phyloP scores from a whole-genome alignment of 2,888 invertebrate genomes.

The Mesoligia furuncula region DNA sequence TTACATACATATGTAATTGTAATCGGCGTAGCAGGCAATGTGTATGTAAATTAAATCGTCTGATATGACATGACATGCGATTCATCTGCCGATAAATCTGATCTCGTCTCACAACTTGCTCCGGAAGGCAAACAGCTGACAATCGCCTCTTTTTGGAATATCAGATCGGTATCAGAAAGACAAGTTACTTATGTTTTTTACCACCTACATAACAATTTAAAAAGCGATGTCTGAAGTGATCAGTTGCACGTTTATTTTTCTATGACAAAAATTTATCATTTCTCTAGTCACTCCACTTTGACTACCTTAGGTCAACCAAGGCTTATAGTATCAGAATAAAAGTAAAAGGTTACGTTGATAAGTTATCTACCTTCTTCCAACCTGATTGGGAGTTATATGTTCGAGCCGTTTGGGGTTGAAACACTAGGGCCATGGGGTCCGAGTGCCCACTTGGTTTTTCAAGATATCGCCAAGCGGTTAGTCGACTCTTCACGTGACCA shows the following conservation, averaged over 20 bases:
- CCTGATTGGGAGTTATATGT: too few species aligned
- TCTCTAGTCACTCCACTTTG: not conserved
- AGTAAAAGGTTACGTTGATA: too few species aligned
- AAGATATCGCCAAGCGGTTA: too few species aligned
- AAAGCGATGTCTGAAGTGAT: not conserved
- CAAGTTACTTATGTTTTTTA: not conserved
- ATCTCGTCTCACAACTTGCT: slow-evolving; percentile 2
- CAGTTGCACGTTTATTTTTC: not conserved
- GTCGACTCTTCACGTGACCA: too few species aligned
- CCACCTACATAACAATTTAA: not conserved
- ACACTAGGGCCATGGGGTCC: too few species aligned
- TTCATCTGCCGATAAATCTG: slow-evolving; percentile 41
- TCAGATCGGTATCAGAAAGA: slow-evolving; percentile 6
- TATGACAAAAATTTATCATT: too few species aligned
- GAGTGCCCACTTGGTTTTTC: too few species aligned
- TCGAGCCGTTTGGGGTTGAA: too few species aligned
- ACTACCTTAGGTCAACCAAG: not conserved
- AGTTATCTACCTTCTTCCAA: too few species aligned
- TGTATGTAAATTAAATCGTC: slow-evolving; percentile 51
- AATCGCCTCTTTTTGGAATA: slow-evolving; percentile 8
- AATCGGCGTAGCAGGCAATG: slow-evolving; percentile 30
- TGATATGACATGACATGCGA: slow-evolving; percentile 26
- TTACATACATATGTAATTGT: slow-evolving; percentile 43
- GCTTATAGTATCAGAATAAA: too few species aligned
- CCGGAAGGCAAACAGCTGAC: slow-evolving; percentile 35